phyloP scores from a whole-genome alignment of 2,113 vertebrate genomes.

The Triplophysa dalaica region DNA sequence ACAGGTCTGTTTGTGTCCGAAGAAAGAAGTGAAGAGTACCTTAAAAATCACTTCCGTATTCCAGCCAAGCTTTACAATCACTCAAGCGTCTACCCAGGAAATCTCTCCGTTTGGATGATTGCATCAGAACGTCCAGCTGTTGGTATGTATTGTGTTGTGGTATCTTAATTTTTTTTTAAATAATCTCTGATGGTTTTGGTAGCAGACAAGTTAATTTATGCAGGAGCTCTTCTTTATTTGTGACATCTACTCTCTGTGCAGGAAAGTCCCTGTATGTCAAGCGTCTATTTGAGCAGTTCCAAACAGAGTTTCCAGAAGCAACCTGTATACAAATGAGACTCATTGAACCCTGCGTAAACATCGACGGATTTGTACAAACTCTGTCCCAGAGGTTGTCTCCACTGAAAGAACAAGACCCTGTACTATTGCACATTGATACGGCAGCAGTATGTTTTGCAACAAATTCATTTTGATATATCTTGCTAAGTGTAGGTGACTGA shows the following conservation, averaged over 20 bases:
- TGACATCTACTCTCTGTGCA: slow-evolving; percentile 32
- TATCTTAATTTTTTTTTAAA: too few relatives aligned
- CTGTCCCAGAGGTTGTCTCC: slow-evolving; percentile 55
- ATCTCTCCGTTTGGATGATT: slow-evolving; percentile 70
- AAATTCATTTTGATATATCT: not conserved
- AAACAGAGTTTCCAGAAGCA: slow-evolving; percentile 45
- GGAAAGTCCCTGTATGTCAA: slow-evolving; percentile 75
- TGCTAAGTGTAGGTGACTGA: not conserved
- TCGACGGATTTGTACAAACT: slow-evolving; percentile 62
- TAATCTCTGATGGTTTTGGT: not conserved
- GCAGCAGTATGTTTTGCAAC: slow-evolving; percentile 63
- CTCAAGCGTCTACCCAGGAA: slow-evolving; percentile 60
- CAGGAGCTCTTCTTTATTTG: not conserved
- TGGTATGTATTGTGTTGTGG: slow-evolving; percentile 61
- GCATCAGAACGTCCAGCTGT: slow-evolving; percentile 74
- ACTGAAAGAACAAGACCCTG: slow-evolving; percentile 61
- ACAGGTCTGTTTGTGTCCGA: slow-evolving; percentile 52
- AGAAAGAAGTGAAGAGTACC: slow-evolving; percentile 59
- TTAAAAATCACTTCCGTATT: slow-evolving; percentile 67
- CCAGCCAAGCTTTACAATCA: not conserved
- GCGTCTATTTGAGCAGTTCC: slow-evolving; percentile 66
- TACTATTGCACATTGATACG: slow-evolving; percentile 72
- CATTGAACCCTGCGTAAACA: slow-evolving; percentile 65
- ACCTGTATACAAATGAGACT: slow-evolving; percentile 62
- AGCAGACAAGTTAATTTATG: not conserved